Evolutionary conservation across 2,113 vertebrate genomes (phyloP), one percentile per base, ranked within the genome.

Genomic region (Cephalopholis sonnerati): DNA sequence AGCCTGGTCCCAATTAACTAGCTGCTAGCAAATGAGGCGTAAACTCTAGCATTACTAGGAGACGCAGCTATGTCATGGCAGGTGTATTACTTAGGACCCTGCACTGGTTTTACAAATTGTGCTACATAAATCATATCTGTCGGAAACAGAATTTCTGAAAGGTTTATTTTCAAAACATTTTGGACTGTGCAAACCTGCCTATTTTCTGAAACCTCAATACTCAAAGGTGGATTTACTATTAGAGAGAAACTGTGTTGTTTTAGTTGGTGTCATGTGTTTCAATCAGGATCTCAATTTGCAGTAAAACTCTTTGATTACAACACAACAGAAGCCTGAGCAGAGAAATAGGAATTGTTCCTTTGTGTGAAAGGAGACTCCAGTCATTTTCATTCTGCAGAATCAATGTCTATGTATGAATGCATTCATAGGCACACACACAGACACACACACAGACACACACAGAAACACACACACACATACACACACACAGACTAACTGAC

Each of bases 321-420:
- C 67, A 20, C 69, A 61, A 74, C 50, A 69, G 70, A 68, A 5
- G 25, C 0, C 65, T n/a, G 24, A 84, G 68, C 62, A 25, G 51
- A 69, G 44, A 70, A 62, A 70, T 53, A 81, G 62, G 79, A 79
- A 81, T 32, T 22, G 74, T 25, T 81, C 32, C 76, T 78, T 71
- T 90, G 74, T 87, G 73, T 7, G 48, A 86, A 29, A 68, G 9
- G 39, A 74, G 24, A 71, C 20, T 51, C 74, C 25, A 73, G 44
- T 71, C 20, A 72, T 58, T 86, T 88, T 67, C 72, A 81, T 86
- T 85, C 87, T 67, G 62, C 36, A 77, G 64, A 79, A 75, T 72
- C 61, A 62, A 69, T 76, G 62, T 63, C 39, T 77, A 46, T 77
- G 69, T 77, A 46, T 77, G 69, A 46, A 77, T 77, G 29, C 22